Evolutionary conservation across 1,140 invertebrate genomes (phyloP).

Genomic region (Diachasma alloeum): DNA sequence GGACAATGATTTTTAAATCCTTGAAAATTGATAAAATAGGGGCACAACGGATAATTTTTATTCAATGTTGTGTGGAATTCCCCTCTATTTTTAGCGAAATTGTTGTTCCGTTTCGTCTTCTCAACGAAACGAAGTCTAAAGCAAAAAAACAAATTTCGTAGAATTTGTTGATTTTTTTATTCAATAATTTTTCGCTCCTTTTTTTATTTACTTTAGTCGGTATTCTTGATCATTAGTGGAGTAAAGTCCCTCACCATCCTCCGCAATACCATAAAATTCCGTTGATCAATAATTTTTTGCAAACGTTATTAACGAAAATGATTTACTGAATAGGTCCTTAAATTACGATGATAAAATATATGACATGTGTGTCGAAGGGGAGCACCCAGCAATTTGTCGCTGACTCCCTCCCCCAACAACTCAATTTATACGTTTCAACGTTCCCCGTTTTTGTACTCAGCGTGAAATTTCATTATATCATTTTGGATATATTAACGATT

Average conservation of each 20-base stretch:
- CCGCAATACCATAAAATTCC: neutral
- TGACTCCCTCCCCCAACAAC: neutral
- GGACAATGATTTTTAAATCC: too few species aligned
- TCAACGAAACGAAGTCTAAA: too few species aligned
- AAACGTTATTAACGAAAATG: neutral
- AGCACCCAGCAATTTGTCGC: neutral
- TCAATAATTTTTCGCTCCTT: too few species aligned
- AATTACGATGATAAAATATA: neutral
- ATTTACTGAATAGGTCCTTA: neutral
- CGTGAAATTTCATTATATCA: constrained; percentile 10
- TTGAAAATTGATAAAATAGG: too few species aligned
- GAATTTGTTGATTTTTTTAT: too few species aligned
- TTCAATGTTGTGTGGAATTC: too few species aligned
- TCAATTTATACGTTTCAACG: constrained; percentile 10
- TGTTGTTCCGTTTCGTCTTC: too few species aligned
- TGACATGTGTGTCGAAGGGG: neutral
- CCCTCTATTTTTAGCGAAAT: too few species aligned
- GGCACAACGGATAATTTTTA: too few species aligned
- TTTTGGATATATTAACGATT: constrained; percentile 5
- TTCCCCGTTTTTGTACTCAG: constrained; percentile 7
- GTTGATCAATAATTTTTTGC: neutral
- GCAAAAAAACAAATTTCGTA: too few species aligned
- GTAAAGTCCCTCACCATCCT: neutral
- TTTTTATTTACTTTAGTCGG: too few species aligned
- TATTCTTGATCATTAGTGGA: too few species aligned